Evolutionary conservation across 2,797 vertebrate species (phyloP), one percentile per base, ranked within the genome.

Genomic region (Aplochiton taeniatus): DNA sequence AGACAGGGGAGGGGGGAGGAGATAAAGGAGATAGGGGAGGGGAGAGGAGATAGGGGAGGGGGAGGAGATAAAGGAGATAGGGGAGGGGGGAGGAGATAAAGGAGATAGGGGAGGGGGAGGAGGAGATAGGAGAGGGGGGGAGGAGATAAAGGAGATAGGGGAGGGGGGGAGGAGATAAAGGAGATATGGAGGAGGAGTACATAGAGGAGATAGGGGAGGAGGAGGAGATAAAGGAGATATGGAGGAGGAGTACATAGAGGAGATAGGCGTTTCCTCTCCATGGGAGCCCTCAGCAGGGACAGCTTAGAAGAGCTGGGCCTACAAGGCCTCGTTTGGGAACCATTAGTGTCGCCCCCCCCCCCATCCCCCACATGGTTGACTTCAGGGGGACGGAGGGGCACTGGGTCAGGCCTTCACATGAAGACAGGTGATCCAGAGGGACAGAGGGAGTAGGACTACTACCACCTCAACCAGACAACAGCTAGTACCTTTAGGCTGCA

Each of bases 1-100:
- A n/a, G n/a, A n/a, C n/a, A n/a, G 69, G 66, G 71, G 43, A 75
- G 71, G 77, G 78, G n/a, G 51, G 43, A 31, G 60, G 31, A 31
- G 6, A 6, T 3, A 6, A 2, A 2, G 6, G 31, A 31, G 31
- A 31, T 9, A 43, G 57, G 5, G 11, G 20, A 13, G 19, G 45
- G n/a, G n/a, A n/a, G n/a, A n/a, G n/a, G n/a, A 19, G 20, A 20
- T 44, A 55, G 31, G 18, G 49, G 68, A 68, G 67, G 55, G 67
- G 54, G 53, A 63, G 68, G 45, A 58, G 48, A 65, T n/a, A n/a
- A n/a, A 47, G 72, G 57, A 56, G 61, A 61, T 52, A 47, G n/a
- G n/a, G n/a, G n/a, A n/a, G n/a, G 85, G 80, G 76, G 71, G n/a
- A 80, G 75, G 76, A 83, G 84, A 83, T 75, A 73, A 74, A 85